phyloP scores from a whole-genome alignment of 1,140 invertebrate genomes.

The Drosophila nigrodunni region DNA sequence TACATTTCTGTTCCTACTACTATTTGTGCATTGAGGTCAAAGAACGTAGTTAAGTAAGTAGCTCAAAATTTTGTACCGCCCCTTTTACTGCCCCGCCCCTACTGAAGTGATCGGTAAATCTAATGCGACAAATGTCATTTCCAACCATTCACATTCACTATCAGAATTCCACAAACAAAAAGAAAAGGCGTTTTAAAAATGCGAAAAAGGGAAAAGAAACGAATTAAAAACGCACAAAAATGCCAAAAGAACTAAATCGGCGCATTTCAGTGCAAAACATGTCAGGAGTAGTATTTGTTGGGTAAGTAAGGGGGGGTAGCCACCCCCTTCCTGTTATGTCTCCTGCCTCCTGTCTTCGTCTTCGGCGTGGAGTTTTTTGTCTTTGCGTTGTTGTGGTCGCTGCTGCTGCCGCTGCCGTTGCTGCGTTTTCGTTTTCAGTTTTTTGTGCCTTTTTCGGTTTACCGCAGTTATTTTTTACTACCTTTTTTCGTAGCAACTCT shows the following conservation, averaged over 20 bases:
- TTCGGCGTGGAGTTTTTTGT: constrained; percentile 52
- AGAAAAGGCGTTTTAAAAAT: not conserved
- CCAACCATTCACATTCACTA: constrained; percentile 44
- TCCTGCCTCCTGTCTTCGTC: constrained; percentile 16
- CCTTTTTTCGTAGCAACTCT: constrained; percentile 77
- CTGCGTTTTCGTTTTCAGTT: constrained; percentile 62
- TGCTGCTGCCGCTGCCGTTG: constrained; percentile 60
- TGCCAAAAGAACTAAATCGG: constrained; percentile 44
- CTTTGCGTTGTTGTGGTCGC: constrained; percentile 70
- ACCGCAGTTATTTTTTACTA: constrained; percentile 83
- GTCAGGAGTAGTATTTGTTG: not conserved
- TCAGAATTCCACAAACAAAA: constrained; percentile 33
- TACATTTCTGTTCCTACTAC: not conserved
- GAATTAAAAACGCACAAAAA: constrained; percentile 48
- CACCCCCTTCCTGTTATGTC: not conserved
- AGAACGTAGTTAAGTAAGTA: constrained; percentile 52
- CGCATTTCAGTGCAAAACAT: constrained; percentile 52
- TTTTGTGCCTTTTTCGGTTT: constrained; percentile 82
- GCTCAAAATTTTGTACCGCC: constrained; percentile 38
- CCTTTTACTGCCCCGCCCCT: not conserved
- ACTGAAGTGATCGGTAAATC: constrained; percentile 35
- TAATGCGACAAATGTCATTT: constrained; percentile 43
- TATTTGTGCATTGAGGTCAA: not conserved
- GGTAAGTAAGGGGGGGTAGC: not conserved
- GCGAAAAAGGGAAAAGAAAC: constrained; percentile 28